Percentiles rank a stretch among this genome's conserved stretches.
Conservation (phyloP, 2,888 invertebrate genomes). For the Ferrisia virgata region DNA sequence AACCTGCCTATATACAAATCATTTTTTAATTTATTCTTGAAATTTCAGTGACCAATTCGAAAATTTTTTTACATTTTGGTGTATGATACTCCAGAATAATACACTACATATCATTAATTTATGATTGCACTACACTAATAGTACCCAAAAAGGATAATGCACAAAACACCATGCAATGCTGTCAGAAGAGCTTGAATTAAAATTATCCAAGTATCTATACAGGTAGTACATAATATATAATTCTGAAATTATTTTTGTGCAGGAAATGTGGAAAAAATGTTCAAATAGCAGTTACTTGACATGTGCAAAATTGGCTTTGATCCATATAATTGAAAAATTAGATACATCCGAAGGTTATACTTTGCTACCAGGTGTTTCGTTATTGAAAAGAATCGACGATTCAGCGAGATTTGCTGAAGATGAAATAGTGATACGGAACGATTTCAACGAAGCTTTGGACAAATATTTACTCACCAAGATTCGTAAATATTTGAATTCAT, state of each 20-base stretch:
- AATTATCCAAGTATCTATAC: background rate
- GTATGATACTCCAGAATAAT: too few relatives aligned
- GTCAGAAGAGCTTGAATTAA: too few relatives aligned
- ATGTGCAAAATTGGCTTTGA: slow-evolving; percentile 74
- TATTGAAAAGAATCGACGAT: slow-evolving; percentile 53
- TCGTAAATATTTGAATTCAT: slow-evolving; percentile 47
- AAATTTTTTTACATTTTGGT: too few relatives aligned
- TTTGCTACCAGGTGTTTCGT: slow-evolving; percentile 70
- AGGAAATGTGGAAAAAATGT: slow-evolving; percentile 56
- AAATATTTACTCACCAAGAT: slow-evolving; percentile 46
- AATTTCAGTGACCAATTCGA: too few relatives aligned
- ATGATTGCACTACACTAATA: too few relatives aligned
- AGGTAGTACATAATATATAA: too few relatives aligned
- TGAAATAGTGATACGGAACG: background rate
- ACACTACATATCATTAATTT: too few relatives aligned
- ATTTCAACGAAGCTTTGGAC: slow-evolving; percentile 46
- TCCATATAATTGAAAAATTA: slow-evolving; percentile 71
- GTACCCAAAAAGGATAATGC: too few relatives aligned
- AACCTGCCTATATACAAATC: too few relatives aligned
- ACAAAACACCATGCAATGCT: too few relatives aligned
- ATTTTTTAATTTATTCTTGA: too few relatives aligned
- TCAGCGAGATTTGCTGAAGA: background rate
- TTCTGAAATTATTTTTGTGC: slow-evolving; percentile 7
- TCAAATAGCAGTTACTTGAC: slow-evolving; percentile 64
- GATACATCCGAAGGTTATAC: slow-evolving; percentile 60